phyloP scores from a whole-genome alignment of 2,797 vertebrate species.

The Graptemys geographica region DNA sequence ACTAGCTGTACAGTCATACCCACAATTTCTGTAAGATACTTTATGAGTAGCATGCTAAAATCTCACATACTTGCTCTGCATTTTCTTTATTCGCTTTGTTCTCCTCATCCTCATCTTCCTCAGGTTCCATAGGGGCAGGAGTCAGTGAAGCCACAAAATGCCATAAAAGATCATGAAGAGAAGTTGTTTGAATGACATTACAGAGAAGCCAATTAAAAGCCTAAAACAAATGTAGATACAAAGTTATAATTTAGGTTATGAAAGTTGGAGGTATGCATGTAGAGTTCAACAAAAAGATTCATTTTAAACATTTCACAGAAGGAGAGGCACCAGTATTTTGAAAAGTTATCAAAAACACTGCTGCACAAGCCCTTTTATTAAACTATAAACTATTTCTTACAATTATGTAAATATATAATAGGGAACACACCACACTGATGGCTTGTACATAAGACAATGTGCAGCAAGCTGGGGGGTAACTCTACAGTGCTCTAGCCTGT shows the following conservation, averaged over 20 bases:
- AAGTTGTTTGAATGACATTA: conserved; percentile 99
- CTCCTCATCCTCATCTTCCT: conserved; percentile 98
- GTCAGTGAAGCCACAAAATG: conserved; percentile 99
- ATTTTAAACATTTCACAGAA: neutral
- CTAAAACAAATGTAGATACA: conserved; percentile 73
- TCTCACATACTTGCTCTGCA: conserved; percentile 89
- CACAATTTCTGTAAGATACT: neutral
- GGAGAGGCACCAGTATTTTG: neutral
- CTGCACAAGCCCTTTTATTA: neutral
- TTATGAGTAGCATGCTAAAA: neutral
- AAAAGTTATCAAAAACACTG: neutral
- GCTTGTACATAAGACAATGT: neutral
- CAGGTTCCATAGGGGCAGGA: conserved; percentile 93
- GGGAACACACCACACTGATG: neutral
- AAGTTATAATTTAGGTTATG: neutral
- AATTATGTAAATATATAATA: neutral
- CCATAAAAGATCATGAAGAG: conserved; percentile 98
- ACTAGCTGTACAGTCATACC: neutral
- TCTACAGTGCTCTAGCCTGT: neutral
- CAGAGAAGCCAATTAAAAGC: conserved; percentile 99
- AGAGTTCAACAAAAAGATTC: neutral
- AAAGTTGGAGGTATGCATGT: neutral
- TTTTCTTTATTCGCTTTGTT: conserved; percentile 97
- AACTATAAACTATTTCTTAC: neutral
- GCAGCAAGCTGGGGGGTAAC: neutral